phyloP scores from a whole-genome alignment of 2,888 invertebrate species.

The Trypoxylon attenuatum region DNA sequence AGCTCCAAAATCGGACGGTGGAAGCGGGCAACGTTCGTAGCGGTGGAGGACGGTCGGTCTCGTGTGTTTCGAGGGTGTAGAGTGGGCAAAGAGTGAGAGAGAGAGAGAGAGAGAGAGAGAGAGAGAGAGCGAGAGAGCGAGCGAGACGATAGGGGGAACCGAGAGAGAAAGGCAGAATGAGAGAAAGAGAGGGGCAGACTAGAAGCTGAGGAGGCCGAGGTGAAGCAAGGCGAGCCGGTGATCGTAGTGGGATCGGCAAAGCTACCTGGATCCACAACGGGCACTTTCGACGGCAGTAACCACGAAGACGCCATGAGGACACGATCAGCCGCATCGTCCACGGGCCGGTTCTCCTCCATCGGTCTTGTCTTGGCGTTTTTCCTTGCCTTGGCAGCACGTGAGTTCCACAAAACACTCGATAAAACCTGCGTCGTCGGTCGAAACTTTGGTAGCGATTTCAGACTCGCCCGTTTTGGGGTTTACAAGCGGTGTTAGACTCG shows the following conservation, averaged over 20 bases:
- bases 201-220: too few species aligned
- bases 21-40: background rate
- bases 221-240: slow-evolving; percentile 61
- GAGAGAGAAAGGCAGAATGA: slow-evolving; percentile 45
- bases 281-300: slow-evolving; percentile 71
- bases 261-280: slow-evolving; percentile 66
- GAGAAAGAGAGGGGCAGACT: slow-evolving; percentile 54
- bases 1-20: background rate
- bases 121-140: slow-evolving; percentile 20
- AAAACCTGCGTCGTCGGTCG: too few species aligned
- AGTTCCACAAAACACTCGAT: slow-evolving; percentile 49
- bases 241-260: slow-evolving; percentile 65
- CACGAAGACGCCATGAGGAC: slow-evolving; percentile 72
- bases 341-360: slow-evolving; percentile 55
- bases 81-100: slow-evolving; percentile 5
- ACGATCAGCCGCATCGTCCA: slow-evolving; percentile 66
- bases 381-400: slow-evolving; percentile 65
- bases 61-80: background rate
- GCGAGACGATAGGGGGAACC: slow-evolving; percentile 9
- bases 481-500: too few species aligned
- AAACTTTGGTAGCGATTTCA: background rate
- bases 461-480: background rate
- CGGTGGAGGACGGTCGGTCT: too few species aligned
- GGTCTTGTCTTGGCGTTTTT: slow-evolving; percentile 61
- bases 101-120: slow-evolving; percentile 2